A percentile compares a stretch with the other conserved stretches of the same genome.
Conservation (phyloP, 2,113 vertebrate genomes). For the Hucho hucho region DNA sequence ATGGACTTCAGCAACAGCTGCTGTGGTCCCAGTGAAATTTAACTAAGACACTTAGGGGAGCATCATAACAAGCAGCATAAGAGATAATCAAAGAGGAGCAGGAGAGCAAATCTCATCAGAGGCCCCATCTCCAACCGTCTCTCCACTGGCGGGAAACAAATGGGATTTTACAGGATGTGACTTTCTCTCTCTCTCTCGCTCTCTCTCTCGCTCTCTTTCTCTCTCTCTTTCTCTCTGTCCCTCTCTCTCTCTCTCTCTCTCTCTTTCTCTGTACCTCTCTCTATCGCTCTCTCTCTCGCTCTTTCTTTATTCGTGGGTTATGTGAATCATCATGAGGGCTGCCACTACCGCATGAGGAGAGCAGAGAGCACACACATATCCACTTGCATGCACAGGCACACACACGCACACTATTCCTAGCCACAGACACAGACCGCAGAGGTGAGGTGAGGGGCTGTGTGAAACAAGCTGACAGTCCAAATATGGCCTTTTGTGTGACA, state of each 20-base stretch:
- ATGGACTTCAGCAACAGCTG: no score
- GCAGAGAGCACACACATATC: not conserved
- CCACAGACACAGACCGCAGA: slow-evolving; percentile 15
- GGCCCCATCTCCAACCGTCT: no score
- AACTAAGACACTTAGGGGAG: no score
- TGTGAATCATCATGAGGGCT: slow-evolving; percentile 3
- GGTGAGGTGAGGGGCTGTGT: not conserved
- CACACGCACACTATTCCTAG: not conserved
- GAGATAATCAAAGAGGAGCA: no score
- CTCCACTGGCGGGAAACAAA: no score
- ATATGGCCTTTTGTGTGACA: not conserved
- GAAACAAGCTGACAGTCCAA: slow-evolving; percentile 5
- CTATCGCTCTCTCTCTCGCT: not conserved
- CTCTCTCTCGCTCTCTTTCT: not conserved
- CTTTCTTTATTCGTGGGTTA: no score
- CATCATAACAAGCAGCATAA: no score
- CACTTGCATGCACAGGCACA: not conserved
- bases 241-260: not conserved
- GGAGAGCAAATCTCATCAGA: no score
- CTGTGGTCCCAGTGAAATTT: no score
- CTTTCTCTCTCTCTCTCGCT: not conserved
- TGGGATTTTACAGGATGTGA: not conserved
- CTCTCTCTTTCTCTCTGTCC: slow-evolving; percentile 1
- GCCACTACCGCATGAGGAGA: not conserved
- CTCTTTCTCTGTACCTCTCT: not conserved